Evolutionary conservation across 2,888 invertebrate species (phyloP).

Genomic region (Andrena hattorfiana): DNA sequence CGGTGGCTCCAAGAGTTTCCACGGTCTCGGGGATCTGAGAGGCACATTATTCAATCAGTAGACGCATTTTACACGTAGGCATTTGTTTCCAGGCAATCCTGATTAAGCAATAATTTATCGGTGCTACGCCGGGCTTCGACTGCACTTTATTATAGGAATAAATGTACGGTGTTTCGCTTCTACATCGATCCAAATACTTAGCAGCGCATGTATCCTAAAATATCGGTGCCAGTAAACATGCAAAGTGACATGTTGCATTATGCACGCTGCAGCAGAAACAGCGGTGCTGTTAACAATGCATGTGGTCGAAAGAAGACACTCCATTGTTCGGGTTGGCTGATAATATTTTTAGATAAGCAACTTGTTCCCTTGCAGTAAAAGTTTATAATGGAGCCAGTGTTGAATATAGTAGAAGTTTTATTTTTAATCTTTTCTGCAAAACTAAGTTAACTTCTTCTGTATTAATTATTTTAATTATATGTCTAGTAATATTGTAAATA

Average conservation of each 20-base stretch:
- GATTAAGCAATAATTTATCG: background rate
- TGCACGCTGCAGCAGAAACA: background rate
- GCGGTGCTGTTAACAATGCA: constrained; percentile 10
- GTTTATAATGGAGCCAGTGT: background rate
- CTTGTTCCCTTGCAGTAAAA: background rate
- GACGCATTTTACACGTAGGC: background rate
- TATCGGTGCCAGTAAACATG: constrained; percentile 3
- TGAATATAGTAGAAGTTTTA: background rate
- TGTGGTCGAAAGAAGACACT: background rate
- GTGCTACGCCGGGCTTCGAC: constrained; percentile 2
- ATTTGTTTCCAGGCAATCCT: background rate
- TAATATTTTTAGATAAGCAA: background rate
- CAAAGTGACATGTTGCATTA: background rate
- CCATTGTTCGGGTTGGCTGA: background rate
- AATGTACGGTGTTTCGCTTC: constrained; percentile 12
- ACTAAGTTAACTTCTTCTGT: too few species aligned
- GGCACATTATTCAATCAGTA: constrained; percentile 3
- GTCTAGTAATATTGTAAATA: too few species aligned
- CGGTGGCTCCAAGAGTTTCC: too few species aligned
- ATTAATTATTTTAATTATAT: too few species aligned
- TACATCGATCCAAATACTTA: background rate
- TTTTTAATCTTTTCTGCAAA: background rate
- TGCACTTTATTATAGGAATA: constrained; percentile 11
- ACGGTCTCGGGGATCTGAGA: too few species aligned
- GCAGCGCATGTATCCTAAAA: constrained; percentile 5